A percentile compares a stretch with the other conserved stretches of the same genome.
These are phyloP conservation scores for Probosciger aterrimus DNA, from an alignment of 2,113 vertebrate species.

Conservation along the genomic window DNA sequence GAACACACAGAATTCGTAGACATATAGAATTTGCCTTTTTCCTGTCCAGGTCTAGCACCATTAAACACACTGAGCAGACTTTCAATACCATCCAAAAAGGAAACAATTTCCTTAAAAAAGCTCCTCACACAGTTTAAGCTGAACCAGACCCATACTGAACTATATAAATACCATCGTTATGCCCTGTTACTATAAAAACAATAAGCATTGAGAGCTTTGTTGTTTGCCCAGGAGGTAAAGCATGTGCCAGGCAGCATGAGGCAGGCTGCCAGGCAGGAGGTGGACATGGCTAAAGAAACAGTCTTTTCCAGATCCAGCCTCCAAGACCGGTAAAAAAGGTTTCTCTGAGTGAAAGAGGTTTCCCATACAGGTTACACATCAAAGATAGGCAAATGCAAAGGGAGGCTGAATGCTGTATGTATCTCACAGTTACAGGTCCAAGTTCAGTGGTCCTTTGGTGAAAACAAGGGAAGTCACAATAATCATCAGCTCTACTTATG, in stretches of 20 bases:
- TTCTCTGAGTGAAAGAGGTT: background rate
- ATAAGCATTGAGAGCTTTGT: background rate
- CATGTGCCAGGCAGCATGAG: background rate
- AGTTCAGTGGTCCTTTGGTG: background rate
- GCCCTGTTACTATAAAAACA: conserved; percentile 8
- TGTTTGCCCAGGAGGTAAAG: background rate
- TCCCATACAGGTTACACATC: background rate
- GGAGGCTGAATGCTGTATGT: background rate
- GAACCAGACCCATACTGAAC: background rate
- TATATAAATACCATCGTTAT: background rate
- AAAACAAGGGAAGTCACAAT: background rate
- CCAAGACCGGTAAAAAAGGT: background rate
- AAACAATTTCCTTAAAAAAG: background rate
- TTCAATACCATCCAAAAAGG: conserved; percentile 24
- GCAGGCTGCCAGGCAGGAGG: conserved; percentile 20
- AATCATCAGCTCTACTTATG: background rate
- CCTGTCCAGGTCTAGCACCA: conserved; percentile 48
- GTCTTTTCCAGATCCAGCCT: background rate
- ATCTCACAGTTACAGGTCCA: background rate
- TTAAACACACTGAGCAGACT: conserved; percentile 30
- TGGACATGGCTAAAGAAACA: background rate
- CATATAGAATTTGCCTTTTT: background rate
- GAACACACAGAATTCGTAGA: background rate
- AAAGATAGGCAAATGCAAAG: background rate
- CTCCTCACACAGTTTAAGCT: background rate